A percentile compares a stretch with the other conserved stretches of the same genome.
phyloP scores from a whole-genome alignment of 2,113 vertebrate species.

The Xyrauchen texanus region DNA sequence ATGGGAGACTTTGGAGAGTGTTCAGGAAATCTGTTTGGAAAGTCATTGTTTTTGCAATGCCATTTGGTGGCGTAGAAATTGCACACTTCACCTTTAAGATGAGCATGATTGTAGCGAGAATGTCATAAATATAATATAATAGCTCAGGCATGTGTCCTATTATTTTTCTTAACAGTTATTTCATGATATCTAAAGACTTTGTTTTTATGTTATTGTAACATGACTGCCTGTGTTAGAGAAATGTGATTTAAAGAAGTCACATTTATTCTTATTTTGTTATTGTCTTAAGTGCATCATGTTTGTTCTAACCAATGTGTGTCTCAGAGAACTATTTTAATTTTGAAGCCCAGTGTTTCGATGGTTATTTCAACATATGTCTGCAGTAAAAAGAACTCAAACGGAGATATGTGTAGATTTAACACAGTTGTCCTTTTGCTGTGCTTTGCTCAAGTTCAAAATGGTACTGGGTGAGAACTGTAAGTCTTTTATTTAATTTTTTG shows the following conservation, averaged over 20 bases:
- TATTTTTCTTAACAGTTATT: slow-evolving; percentile 1
- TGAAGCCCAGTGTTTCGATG: background rate
- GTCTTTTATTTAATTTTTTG: slow-evolving; percentile 57
- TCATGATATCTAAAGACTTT: background rate
- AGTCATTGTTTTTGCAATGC: too few relatives aligned
- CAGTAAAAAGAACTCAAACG: too few relatives aligned
- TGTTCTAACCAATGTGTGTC: background rate
- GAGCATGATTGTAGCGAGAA: too few relatives aligned
- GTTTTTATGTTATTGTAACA: background rate
- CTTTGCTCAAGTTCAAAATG: background rate
- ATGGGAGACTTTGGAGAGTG: too few relatives aligned
- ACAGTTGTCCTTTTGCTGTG: slow-evolving; percentile 18
- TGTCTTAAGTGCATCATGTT: slow-evolving; percentile 1
- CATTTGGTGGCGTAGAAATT: too few relatives aligned
- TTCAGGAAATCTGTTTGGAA: too few relatives aligned
- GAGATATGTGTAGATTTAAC: background rate
- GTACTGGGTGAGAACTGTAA: slow-evolving; percentile 16
- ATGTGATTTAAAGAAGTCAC: background rate
- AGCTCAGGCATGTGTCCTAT: slow-evolving; percentile 30
- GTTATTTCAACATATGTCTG: background rate
- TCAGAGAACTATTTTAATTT: background rate
- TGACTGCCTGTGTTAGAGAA: slow-evolving; percentile 11
- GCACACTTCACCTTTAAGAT: too few relatives aligned
- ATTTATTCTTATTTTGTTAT: slow-evolving; percentile 4
- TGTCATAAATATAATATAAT: too few relatives aligned